Conservation (phyloP, 2,888 invertebrate species). For the Tinea pellionella region DNA sequence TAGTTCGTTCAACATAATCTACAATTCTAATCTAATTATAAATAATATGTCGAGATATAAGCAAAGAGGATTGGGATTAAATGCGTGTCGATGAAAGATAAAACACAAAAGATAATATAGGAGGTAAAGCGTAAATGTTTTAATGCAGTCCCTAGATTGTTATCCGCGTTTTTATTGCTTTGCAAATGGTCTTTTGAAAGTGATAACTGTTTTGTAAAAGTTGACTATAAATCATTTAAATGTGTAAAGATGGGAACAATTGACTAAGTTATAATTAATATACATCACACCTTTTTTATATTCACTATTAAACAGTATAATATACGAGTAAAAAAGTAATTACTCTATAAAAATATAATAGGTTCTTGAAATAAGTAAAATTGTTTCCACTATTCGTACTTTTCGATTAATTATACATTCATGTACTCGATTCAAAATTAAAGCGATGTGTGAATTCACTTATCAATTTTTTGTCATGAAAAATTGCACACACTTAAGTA, state of each 20-base stretch:
- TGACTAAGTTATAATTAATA: not conserved
- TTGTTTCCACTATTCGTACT: not conserved
- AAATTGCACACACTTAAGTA: constrained; percentile 4
- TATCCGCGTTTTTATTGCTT: constrained; percentile 53
- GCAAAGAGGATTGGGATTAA: constrained; percentile 26
- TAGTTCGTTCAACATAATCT: constrained; percentile 9
- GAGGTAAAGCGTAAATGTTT: constrained; percentile 50
- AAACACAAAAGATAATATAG: constrained; percentile 49
- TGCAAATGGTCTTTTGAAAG: constrained; percentile 57
- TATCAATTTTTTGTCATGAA: not conserved
- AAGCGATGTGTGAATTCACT: not conserved
- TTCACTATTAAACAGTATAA: not conserved
- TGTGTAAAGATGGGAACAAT: not conserved
- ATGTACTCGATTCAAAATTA: not conserved
- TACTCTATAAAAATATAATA: not conserved
- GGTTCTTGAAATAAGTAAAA: not conserved
- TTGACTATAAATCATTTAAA: constrained; percentile 32
- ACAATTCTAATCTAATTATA: constrained; percentile 15
- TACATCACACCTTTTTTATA: not conserved
- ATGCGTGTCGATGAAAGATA: constrained; percentile 43
- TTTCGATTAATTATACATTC: not conserved
- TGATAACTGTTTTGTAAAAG: constrained; percentile 42
- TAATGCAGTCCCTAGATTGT: constrained; percentile 49
- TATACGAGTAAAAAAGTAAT: not conserved
- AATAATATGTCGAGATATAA: constrained; percentile 26